A percentile compares a stretch with the other conserved stretches of the same genome.
These are phyloP conservation scores for Apodemus speciosus DNA, from an alignment of 2,113 vertebrate genomes.

Conservation along the genomic window DNA sequence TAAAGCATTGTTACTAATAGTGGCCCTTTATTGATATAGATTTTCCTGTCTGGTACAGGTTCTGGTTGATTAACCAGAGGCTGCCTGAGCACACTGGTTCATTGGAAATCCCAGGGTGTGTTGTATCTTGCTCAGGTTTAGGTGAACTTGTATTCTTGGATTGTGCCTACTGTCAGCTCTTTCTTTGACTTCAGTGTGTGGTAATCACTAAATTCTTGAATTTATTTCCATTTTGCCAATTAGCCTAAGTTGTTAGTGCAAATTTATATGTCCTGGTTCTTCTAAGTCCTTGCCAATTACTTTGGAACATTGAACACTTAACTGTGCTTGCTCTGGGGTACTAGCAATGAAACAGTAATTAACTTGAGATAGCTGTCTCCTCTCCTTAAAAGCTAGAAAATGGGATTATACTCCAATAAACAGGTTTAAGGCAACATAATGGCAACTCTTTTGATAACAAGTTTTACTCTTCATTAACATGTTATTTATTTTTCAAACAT, in stretches of 20 bases:
- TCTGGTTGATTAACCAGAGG: not conserved
- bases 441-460: constrained; percentile 75
- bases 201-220: constrained; percentile 72
- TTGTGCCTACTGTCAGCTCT: constrained; percentile 40
- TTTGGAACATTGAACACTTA: constrained; percentile 75
- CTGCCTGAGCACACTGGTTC: constrained; percentile 15
- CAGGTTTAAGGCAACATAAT: constrained; percentile 79
- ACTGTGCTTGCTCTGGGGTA: constrained; percentile 78
- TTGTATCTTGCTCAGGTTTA: not conserved
- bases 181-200: constrained; percentile 51
- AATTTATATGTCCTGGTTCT: constrained; percentile 57
- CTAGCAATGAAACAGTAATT: constrained; percentile 83
- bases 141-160: constrained; percentile 40
- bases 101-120: constrained; percentile 24
- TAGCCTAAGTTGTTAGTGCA: constrained; percentile 73
- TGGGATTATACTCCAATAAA: constrained; percentile 78
- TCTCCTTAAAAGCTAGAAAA: constrained; percentile 80
- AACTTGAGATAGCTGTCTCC: constrained; percentile 79
- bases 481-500: constrained; percentile 70
- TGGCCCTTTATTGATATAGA: not conserved
- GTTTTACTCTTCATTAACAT: constrained; percentile 70
- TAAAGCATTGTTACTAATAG: not conserved
- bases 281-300: constrained; percentile 75
- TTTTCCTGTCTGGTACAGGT: not conserved
- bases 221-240: constrained; percentile 73